Base-by-base conservation (phyloP, 2,888 invertebrate genomes). In the Dexiosoma caninum region DNA sequence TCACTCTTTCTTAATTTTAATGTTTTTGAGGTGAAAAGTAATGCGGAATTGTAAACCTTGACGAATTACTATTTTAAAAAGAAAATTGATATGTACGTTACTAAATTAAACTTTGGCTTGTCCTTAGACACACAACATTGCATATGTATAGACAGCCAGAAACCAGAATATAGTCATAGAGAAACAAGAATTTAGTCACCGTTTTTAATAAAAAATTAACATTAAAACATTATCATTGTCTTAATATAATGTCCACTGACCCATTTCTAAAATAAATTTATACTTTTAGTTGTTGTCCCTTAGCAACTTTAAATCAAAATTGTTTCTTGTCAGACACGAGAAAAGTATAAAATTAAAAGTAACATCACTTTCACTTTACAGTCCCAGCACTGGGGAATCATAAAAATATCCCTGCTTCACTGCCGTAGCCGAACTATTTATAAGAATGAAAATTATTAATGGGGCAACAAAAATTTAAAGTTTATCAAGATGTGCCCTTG, bases 141-240 rank as follows among this genome's bases (percentile, higher is more conserved):
- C n/a, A n/a, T n/a, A n/a, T n/a, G n/a, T n/a, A n/a, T n/a, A n/a
- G n/a, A n/a, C n/a, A n/a, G n/a, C n/a, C n/a, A n/a, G n/a, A n/a
- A n/a, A n/a, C n/a, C n/a, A n/a, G n/a, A n/a, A n/a, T n/a, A n/a
- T n/a, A n/a, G n/a, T n/a, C n/a, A n/a, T n/a, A n/a, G n/a, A n/a
- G n/a, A n/a, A 46, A 30, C 19, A 40, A 37, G 16, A 14, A 42
- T 16, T 14, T 42, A 42, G 14, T 42, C 40, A 42, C 14, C 14
- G n/a, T 16, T 67, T 59, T 59, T 75, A 59, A 67, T 44, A 51
- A 40, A 46, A 76, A 44, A 60, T 30, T 14, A 53, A 40, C 51
- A 40, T 32, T 42, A 27, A 67, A 8, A 30, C 42, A 42, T 5
- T 32, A 27, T 37, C 7, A 2, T 42, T 42, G 6, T 9, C 10